Evolutionary conservation across 2,888 invertebrate species (phyloP).

Genomic region (Cephus sareptanus): DNA sequence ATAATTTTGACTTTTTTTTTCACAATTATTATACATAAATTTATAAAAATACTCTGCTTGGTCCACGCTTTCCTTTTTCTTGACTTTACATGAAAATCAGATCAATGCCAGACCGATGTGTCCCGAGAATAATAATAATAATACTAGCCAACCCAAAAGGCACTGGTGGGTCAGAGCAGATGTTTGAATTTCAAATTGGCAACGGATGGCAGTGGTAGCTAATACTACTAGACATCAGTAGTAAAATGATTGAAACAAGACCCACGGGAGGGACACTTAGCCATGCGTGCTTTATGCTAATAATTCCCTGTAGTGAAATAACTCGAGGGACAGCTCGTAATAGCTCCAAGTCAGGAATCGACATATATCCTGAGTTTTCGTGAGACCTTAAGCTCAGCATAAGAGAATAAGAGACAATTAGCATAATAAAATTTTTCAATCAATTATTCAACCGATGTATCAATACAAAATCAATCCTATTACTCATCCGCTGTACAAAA

Average conservation of each 20-base stretch:
- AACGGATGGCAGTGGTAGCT: neutral
- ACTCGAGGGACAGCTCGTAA: neutral
- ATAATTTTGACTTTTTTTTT: neutral
- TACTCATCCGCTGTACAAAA: neutral
- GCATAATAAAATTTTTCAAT: neutral
- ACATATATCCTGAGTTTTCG: neutral
- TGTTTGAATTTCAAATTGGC: neutral
- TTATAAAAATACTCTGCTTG: neutral
- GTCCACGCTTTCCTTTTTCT: neutral
- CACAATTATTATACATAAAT: neutral
- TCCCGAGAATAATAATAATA: neutral
- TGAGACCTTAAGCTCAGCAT: neutral
- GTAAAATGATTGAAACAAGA: conserved; percentile 23
- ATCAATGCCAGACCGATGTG: neutral
- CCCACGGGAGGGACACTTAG: conserved; percentile 31
- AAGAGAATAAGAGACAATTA: neutral
- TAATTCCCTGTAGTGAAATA: conserved; percentile 16
- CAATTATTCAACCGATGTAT: neutral
- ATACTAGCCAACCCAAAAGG: neutral
- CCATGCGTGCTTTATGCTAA: conserved; percentile 44
- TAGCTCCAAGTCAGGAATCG: neutral
- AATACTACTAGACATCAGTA: neutral
- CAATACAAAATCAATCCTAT: neutral
- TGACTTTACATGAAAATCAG: neutral
- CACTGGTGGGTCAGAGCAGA: neutral